These are phyloP conservation scores for Agrypnia vestita DNA, from an alignment of 1,140 invertebrate genomes.

Conservation along the genomic window DNA sequence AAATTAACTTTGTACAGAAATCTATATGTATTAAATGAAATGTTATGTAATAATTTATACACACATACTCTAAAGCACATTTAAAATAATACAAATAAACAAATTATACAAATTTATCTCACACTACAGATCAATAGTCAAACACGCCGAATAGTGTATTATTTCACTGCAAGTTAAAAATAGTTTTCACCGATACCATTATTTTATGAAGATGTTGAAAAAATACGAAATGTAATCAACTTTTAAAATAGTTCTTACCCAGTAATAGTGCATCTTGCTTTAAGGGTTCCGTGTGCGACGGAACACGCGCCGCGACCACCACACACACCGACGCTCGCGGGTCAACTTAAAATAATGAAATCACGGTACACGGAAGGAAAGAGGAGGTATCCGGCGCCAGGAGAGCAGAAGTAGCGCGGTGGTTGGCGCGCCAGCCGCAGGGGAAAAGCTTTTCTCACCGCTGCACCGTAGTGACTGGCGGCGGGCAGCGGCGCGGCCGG, in stretches of 20 bases:
- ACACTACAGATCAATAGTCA: too few species aligned
- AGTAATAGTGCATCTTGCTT: slow-evolving; percentile 41
- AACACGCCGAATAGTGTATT: too few species aligned
- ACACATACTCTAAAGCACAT: too few species aligned
- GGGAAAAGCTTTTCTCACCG: slow-evolving; percentile 57
- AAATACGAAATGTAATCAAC: neutral
- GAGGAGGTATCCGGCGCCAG: slow-evolving; percentile 32
- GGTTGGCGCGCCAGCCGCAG: slow-evolving; percentile 50
- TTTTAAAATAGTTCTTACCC: slow-evolving; percentile 22
- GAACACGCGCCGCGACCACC: slow-evolving; percentile 14
- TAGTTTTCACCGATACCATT: too few species aligned
- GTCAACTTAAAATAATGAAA: slow-evolving; percentile 49
- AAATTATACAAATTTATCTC: too few species aligned
- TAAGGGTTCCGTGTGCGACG: neutral
- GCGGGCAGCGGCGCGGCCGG: slow-evolving; percentile 30
- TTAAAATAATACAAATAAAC: too few species aligned
- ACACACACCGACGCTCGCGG: slow-evolving; percentile 28
- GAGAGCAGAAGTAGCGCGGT: slow-evolving; percentile 42
- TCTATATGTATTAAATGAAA: too few species aligned
- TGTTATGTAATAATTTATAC: too few species aligned
- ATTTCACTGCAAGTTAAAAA: too few species aligned
- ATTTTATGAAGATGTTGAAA: neutral
- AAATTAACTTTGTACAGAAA: too few species aligned
- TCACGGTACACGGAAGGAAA: slow-evolving; percentile 41
- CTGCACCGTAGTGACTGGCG: slow-evolving; percentile 47